phyloP scores from a whole-genome alignment of 2,797 vertebrate genomes.

The Sebastes diaconus region DNA sequence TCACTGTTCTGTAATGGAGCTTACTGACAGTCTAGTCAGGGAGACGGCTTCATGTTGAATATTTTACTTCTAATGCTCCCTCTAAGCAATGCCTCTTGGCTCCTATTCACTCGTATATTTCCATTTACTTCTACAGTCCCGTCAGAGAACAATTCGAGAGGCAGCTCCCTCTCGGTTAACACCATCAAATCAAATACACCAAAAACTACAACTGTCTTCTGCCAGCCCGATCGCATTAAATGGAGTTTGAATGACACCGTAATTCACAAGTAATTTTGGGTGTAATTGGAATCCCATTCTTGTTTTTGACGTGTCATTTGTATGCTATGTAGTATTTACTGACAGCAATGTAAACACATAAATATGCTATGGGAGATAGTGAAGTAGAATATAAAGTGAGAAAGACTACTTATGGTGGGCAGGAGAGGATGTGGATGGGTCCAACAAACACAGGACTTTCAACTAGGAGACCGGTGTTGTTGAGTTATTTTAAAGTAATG shows the following conservation, averaged over 20 bases:
- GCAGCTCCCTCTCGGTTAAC: conserved; percentile 1
- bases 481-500: no score
- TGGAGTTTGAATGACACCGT: background rate
- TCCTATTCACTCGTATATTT: conserved; percentile 8
- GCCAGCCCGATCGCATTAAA: background rate
- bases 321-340: no score
- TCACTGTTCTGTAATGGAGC: conserved; percentile 14
- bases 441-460: background rate
- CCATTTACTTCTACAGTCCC: conserved; percentile 9
- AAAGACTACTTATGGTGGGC: background rate
- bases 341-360: background rate
- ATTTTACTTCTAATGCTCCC: conserved; percentile 10
- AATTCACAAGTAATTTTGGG: background rate
- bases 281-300: background rate
- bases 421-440: background rate
- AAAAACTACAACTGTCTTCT: background rate
- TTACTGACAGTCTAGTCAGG: conserved; percentile 17
- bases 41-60: conserved; percentile 7
- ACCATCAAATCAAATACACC: conserved; percentile 3
- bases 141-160: conserved; percentile 6
- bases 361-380: background rate
- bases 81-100: conserved; percentile 1
- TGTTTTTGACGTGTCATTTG: background rate
- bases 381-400: background rate
- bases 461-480: background rate